A percentile compares a stretch with the other conserved stretches of the same genome.
These are phyloP conservation scores for Agapornis roseicollis DNA, from an alignment of 2,113 vertebrate genomes.

Conservation along the genomic window DNA sequence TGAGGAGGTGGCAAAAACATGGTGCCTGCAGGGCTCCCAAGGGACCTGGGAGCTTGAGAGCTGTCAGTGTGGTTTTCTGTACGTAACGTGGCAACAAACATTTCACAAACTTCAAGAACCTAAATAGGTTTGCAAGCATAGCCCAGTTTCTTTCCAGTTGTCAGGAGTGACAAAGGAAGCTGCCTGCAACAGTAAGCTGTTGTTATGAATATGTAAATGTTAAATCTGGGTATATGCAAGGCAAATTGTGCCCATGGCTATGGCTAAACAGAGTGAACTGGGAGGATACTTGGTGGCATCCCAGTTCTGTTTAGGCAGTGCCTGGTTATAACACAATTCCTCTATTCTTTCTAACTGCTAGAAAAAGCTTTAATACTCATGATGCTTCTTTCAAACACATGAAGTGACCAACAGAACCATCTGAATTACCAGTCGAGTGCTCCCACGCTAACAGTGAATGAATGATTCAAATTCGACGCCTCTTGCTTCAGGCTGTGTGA, in stretches of 20 bases:
- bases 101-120: background rate
- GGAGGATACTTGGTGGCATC: background rate
- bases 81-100: accelerated
- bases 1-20: background rate
- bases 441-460: background rate
- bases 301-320: background rate
- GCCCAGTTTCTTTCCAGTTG: background rate
- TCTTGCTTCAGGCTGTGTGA: slow-evolving; percentile 9
- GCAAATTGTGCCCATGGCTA: background rate
- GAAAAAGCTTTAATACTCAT: background rate
- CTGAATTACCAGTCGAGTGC: background rate
- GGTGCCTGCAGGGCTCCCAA: accelerated
- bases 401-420: background rate
- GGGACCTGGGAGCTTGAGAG: background rate
- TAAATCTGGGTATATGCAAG: background rate
- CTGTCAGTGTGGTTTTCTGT: accelerated
- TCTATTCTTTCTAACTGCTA: background rate
- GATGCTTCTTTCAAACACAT: background rate
- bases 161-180: background rate
- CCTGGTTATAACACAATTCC: background rate
- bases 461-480: accelerated
- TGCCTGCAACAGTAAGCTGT: background rate
- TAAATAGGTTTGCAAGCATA: background rate
- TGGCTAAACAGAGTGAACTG: background rate
- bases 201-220: background rate